Conservation (phyloP, 2,888 invertebrate species). For the Melipona bicolor region DNA sequence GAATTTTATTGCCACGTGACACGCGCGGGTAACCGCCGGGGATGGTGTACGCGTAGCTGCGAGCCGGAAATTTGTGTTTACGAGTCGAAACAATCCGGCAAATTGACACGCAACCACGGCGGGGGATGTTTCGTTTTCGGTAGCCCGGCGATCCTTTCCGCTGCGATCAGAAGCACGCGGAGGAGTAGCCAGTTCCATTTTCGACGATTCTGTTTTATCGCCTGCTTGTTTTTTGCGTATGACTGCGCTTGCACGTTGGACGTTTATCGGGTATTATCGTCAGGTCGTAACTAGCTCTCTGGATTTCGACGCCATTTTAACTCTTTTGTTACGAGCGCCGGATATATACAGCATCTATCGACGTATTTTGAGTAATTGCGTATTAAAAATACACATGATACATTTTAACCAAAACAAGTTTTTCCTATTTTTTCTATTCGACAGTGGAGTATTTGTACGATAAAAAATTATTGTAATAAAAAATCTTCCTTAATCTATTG, state of each 20-base stretch:
- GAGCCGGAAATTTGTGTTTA: conserved; percentile 66
- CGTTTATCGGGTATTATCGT: conserved; percentile 22
- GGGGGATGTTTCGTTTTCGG: conserved; percentile 52
- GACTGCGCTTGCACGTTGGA: conserved; percentile 42
- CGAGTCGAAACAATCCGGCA: conserved; percentile 66
- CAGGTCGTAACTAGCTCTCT: conserved; percentile 28
- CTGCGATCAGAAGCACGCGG: conserved; percentile 45
- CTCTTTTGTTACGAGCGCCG: too few species aligned
- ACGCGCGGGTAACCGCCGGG: conserved; percentile 66
- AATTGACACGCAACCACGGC: conserved; percentile 69
- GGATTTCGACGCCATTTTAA: background rate
- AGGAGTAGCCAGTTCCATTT: conserved; percentile 52
- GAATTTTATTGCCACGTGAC: conserved; percentile 68
- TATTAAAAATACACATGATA: too few species aligned
- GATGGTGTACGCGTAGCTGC: conserved; percentile 56
- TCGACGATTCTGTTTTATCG: conserved; percentile 51
- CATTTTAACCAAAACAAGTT: too few species aligned
- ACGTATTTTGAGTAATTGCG: too few species aligned
- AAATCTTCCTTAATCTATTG: too few species aligned
- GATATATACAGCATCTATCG: too few species aligned
- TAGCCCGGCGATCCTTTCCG: conserved; percentile 37
- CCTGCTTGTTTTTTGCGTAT: conserved; percentile 15
- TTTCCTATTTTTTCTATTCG: too few species aligned
- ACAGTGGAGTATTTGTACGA: too few species aligned
- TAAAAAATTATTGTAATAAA: too few species aligned